These are phyloP conservation scores for Vulpes vulpes DNA, from an alignment of 2,113 vertebrate genomes.

Conservation along the genomic window DNA sequence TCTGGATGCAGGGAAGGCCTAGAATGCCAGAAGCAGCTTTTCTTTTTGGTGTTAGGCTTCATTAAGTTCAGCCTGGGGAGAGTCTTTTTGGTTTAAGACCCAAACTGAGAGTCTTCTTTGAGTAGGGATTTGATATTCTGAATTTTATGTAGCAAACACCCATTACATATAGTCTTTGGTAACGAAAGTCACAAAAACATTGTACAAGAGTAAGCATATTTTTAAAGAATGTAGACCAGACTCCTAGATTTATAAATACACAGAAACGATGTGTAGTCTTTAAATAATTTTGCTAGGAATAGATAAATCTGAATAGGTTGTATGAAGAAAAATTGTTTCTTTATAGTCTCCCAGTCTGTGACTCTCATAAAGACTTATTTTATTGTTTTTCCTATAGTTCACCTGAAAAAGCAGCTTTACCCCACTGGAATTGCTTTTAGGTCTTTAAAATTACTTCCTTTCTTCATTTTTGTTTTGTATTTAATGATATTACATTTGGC, in stretches of 20 bases:
- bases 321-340: conserved; percentile 2
- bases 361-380: conserved; percentile 52
- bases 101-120: conserved; percentile 66
- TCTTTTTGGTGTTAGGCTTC: conserved; percentile 74
- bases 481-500: conserved; percentile 45
- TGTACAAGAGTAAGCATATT: neutral
- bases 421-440: conserved; percentile 17
- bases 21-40: conserved; percentile 76
- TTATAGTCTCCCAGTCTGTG: neutral
- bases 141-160: conserved; percentile 61
- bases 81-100: conserved; percentile 59
- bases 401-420: conserved; percentile 20
- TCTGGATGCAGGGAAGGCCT: conserved; percentile 75
- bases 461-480: conserved; percentile 46
- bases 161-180: conserved; percentile 7
- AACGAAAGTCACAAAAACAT: conserved; percentile 50
- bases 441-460: conserved; percentile 55
- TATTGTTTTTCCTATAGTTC: conserved; percentile 4
- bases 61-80: conserved; percentile 60
- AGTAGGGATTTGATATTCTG: conserved; percentile 58
- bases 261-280: conserved; percentile 18
- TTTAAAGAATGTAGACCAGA: neutral
- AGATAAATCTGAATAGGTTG: conserved; percentile 28
- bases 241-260: conserved; percentile 5
- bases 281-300: conserved; percentile 58